Base-by-base conservation (phyloP, 2,888 invertebrate species). In the Eristalis tenax region DNA sequence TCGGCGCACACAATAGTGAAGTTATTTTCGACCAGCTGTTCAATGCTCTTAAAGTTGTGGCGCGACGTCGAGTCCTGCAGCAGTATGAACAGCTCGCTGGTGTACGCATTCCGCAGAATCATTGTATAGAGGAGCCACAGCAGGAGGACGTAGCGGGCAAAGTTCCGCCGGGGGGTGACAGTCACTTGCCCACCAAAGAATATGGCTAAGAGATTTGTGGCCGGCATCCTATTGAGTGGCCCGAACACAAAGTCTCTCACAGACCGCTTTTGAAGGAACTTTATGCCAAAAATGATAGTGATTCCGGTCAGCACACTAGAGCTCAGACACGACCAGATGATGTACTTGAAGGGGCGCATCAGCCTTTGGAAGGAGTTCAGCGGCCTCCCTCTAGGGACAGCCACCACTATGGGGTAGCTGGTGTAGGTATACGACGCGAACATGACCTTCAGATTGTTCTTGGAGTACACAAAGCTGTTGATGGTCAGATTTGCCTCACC, bases 71-170 rank as follows among this genome's bases (percentile, higher is more conserved):
- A 91, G 79, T 92, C 92, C 83, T 92, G 92, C 28, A 92, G 89
- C n/a, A 92, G 84, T 0, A 90, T 88, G 22, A 87, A 92, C 3
- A 92, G 78, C 75, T 91, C 91, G 0, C 92, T 90, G 0, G 89
- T 90, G 70, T 92, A 92, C 11, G 91, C 91, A 57, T 89, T 89
- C 1, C 92, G 89, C 18, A 92, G 1, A 0, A 92, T 88, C 56
- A 92, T 78, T 0, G 91, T 90, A 32, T 90, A 89, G 0, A 91
- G 22, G 4, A 92, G 66, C 92, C 92, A 92, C 5, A 91, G 0
- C 0, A 89, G 59, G 1, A 92, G 88, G n/a, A 92, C 50, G n/a
- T 89, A 92, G 0, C 92, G 91, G 0, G 92, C 91, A 61, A 92
- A 92, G 59, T 90, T 92, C 0, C 91, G 88, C 13, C 88, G 82